Conservation (phyloP, 2,113 vertebrate species). For the Xenopus borealis region DNA sequence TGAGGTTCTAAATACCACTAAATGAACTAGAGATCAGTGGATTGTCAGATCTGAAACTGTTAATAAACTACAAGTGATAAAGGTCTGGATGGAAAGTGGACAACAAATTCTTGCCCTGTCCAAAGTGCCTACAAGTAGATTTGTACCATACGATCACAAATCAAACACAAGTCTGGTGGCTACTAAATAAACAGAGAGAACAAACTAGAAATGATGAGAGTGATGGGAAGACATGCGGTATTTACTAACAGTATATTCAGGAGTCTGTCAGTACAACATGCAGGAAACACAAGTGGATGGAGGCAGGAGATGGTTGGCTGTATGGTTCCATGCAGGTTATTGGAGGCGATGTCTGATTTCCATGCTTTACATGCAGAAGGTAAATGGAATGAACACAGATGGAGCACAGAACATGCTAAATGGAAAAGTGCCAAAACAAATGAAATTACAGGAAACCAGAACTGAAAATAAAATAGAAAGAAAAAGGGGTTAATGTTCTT, state of each 20-base stretch:
- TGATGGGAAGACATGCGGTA: too few species aligned
- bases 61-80: too few species aligned
- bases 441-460: slow-evolving; percentile 90
- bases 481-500: slow-evolving; percentile 19
- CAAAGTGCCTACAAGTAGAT: too few species aligned
- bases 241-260: neutral
- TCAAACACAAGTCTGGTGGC: too few species aligned
- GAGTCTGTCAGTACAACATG: slow-evolving; percentile 17
- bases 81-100: too few species aligned
- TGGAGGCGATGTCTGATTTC: slow-evolving; percentile 54
- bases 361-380: slow-evolving; percentile 48
- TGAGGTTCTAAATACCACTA: too few species aligned
- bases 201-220: too few species aligned
- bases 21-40: too few species aligned
- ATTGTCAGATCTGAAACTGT: too few species aligned
- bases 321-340: slow-evolving; percentile 58
- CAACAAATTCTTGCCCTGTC: too few species aligned
- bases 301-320: neutral
- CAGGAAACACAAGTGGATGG: slow-evolving; percentile 8
- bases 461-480: slow-evolving; percentile 90
- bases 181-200: too few species aligned
- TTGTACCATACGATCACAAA: too few species aligned
- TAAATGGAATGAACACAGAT: slow-evolving; percentile 50
- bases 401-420: slow-evolving; percentile 47
- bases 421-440: slow-evolving; percentile 67